These are phyloP conservation scores for Melitaea athalia DNA, from an alignment of 2,888 invertebrate species.

Conservation along the genomic window DNA sequence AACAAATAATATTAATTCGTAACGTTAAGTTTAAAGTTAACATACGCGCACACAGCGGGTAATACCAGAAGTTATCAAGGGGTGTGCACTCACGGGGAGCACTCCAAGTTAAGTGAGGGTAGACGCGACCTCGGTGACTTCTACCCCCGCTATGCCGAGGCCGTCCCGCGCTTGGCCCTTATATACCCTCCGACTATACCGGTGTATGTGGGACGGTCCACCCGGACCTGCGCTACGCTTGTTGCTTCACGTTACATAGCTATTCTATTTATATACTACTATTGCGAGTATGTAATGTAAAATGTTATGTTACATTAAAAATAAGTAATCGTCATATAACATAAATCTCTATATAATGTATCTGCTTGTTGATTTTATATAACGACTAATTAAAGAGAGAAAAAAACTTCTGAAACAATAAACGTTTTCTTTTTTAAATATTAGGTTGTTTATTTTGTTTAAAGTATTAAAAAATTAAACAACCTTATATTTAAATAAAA, in stretches of 20 bases:
- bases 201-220: neutral
- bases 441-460: no score
- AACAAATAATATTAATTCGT: neutral
- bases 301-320: no score
- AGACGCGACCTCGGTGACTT: neutral
- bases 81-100: neutral
- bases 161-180: neutral
- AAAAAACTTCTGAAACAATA: no score
- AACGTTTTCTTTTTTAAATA: no score
- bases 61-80: neutral
- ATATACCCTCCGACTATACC: neutral
- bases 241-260: neutral
- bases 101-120: neutral
- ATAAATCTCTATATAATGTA: no score
- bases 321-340: no score
- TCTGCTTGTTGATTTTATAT: no score
- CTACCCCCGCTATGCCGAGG: neutral
- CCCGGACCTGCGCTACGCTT: conserved; percentile 13
- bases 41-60: neutral
- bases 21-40: neutral
- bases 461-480: no score
- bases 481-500: no score
- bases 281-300: neutral
- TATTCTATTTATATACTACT: neutral
- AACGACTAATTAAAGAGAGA: no score